Conservation (phyloP, 1,140 invertebrate genomes). For the Ceratosolen fusciceps region DNA sequence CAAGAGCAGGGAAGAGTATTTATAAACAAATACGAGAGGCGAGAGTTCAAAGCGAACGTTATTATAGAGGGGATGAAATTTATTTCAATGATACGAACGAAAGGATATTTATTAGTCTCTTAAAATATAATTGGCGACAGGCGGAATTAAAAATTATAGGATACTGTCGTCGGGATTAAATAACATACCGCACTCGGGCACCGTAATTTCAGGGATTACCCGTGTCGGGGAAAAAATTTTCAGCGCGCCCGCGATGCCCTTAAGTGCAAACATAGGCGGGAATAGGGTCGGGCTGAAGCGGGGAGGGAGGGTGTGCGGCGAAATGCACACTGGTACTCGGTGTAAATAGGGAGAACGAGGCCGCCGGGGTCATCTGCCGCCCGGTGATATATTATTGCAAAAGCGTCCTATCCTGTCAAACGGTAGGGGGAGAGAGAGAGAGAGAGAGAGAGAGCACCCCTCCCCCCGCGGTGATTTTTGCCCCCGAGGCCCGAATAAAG, state of each 20-base stretch:
- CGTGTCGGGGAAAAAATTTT: slow-evolving; percentile 12
- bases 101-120: slow-evolving; percentile 37
- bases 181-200: slow-evolving; percentile 16
- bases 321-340: too few relatives aligned
- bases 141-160: slow-evolving; percentile 32
- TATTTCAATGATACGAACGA: slow-evolving; percentile 16
- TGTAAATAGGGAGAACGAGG: slow-evolving; percentile 22
- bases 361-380: background rate
- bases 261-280: slow-evolving; percentile 42
- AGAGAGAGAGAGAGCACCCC: too few relatives aligned
- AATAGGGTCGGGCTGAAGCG: background rate
- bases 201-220: slow-evolving; percentile 26
- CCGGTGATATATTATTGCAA: slow-evolving; percentile 23
- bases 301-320: slow-evolving; percentile 5
- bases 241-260: slow-evolving; percentile 4
- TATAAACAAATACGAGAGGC: too few relatives aligned
- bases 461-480: background rate
- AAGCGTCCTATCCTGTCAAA: background rate
- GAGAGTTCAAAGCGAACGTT: background rate
- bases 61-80: background rate
- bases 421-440: too few relatives aligned
- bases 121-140: slow-evolving; percentile 31
- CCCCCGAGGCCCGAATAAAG: background rate
- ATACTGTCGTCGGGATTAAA: slow-evolving; percentile 12
- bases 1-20: too few relatives aligned